A percentile compares a stretch with the other conserved stretches of the same genome.
Conservation (phyloP, 2,113 vertebrate genomes). For the Pollimyrus isidori region DNA sequence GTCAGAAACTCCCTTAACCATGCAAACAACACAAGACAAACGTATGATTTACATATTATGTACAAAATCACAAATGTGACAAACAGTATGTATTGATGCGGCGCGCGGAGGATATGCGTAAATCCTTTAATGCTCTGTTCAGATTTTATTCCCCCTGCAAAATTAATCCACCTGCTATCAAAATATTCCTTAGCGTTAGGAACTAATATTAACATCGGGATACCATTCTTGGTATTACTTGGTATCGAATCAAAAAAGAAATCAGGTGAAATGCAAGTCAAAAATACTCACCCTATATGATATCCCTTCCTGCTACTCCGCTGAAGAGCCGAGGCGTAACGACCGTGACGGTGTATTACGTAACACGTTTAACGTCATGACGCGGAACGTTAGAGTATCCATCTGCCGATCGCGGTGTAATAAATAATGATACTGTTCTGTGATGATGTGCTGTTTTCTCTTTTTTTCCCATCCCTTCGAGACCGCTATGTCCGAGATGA, state of each 20-base stretch:
- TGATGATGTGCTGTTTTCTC: no score
- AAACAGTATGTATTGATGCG: neutral
- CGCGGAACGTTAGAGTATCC: no score
- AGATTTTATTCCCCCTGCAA: neutral
- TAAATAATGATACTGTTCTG: no score
- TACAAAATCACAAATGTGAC: neutral
- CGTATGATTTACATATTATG: neutral
- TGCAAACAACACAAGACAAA: neutral
- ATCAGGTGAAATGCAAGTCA: neutral
- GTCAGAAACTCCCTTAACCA: neutral
- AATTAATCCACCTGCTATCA: neutral
- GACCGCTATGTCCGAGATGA: no score
- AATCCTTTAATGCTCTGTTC: neutral
- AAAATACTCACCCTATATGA: neutral
- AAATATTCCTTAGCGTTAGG: neutral
- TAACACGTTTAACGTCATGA: neutral
- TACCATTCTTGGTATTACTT: neutral
- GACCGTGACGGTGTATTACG: neutral
- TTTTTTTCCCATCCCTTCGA: no score
- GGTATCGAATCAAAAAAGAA: neutral
- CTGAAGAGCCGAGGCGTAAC: neutral
- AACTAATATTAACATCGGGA: neutral
- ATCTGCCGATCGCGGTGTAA: no score
- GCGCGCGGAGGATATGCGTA: no score
- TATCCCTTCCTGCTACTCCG: neutral